Base-by-base conservation (phyloP, 2,113 vertebrate species). In the Ageneiosus marmoratus region DNA sequence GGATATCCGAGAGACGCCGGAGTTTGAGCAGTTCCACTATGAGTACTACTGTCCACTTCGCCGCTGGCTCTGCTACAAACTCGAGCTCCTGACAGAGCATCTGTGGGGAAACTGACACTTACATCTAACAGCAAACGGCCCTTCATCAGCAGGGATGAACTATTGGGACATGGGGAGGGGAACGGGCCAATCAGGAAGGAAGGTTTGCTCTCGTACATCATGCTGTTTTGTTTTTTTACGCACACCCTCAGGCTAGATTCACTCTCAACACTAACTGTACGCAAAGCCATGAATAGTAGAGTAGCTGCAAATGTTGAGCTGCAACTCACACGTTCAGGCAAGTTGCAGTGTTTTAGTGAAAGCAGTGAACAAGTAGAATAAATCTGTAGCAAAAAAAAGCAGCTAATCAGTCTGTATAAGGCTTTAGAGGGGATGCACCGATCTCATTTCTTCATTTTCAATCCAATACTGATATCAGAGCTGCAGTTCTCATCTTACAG, bases 41-140 rank as follows among this genome's bases (percentile, higher is more conserved):
- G 97, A 99, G 72, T 99, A 98, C 91, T 99, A 99, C 93, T 99
- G 98, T 90, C 98, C 98, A 0, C 94, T 99, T 58, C 95, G 97
- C 69, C 96, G 96, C 88, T 99, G 98, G 98, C 86, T 98, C 85
- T 91, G 96, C 87, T 97, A 97, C 88, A 97, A 95, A 94, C 89
- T 98, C 89, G 95, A 93, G 90, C 93, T 94, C 84, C 88, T 96
- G 85, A 84, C 94, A 91, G 95, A 97, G 89, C 93, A 95, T 86
- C 90, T 98, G 77, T 95, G 95, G 88, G 96, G 93, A 80, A 96
- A 97, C 87, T 98, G 91, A 96, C 88, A 4, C 32, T n/a, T 60
- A 84, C 55, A 20, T 75, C 37, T 46, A 75, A 79, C 2, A 55
- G 80, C 50, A 67, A 62, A 67, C 18, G 22, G 20, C 81, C 79